These are phyloP conservation scores for Morinoia aosen DNA, from an alignment of 2,888 invertebrate genomes.

Conservation along the genomic window DNA sequence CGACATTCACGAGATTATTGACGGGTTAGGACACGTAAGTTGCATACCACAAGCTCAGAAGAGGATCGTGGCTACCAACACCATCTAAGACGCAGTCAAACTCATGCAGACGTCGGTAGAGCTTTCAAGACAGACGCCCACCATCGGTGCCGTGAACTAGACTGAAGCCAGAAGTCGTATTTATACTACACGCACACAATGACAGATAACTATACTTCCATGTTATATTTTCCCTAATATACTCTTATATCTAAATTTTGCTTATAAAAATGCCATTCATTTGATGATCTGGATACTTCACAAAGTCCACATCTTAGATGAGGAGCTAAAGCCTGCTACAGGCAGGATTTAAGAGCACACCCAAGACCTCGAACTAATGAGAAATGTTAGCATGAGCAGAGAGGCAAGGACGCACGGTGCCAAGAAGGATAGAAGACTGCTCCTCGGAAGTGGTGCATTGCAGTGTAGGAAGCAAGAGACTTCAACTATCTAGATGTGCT, in stretches of 20 bases:
- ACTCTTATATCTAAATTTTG: not conserved
- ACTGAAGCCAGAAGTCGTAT: not conserved
- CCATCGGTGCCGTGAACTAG: not conserved
- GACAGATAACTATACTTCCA: not conserved
- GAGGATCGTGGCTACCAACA: not conserved
- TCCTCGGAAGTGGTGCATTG: not conserved
- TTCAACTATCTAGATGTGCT: not conserved
- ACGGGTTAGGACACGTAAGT: not conserved
- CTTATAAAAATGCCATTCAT: not conserved
- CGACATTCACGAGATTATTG: not conserved
- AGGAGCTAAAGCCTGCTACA: not conserved
- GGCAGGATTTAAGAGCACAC: not conserved
- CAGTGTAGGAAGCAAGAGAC: not conserved
- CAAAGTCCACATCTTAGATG: not conserved
- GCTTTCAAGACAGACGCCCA: not conserved
- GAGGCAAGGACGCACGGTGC: not conserved
- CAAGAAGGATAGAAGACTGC: not conserved
- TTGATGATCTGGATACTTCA: not conserved
- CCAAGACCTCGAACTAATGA: not conserved
- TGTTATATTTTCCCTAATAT: not conserved
- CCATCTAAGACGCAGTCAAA: not conserved
- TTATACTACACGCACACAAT: not conserved
- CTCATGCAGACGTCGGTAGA: not conserved
- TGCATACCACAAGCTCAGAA: not conserved
- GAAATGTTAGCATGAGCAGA: not conserved